phyloP scores from a whole-genome alignment of 2,888 invertebrate genomes.

The Ectobius pallidus region DNA sequence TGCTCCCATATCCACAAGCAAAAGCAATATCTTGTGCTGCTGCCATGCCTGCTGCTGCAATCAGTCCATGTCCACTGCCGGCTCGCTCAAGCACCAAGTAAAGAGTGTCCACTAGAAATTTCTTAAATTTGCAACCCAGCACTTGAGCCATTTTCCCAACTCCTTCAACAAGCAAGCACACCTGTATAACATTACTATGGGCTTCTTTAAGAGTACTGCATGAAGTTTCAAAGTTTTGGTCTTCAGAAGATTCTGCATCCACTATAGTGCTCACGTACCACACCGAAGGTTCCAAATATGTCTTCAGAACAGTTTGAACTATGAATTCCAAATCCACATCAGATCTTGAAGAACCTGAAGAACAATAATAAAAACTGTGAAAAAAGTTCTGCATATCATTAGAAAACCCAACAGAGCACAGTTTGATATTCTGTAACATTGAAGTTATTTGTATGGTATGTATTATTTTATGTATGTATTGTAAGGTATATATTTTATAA shows the following conservation, averaged over 20 bases:
- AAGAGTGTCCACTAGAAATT: constrained; percentile 68
- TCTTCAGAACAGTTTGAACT: constrained; percentile 49
- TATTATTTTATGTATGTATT: too few species aligned
- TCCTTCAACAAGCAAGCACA: constrained; percentile 73
- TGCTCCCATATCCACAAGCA: constrained; percentile 60
- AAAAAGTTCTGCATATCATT: too few species aligned
- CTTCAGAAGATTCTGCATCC: constrained; percentile 33
- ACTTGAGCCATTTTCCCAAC: constrained; percentile 66
- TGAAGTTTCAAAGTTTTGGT: constrained; percentile 44
- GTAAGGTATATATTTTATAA: too few species aligned
- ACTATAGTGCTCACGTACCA: constrained; percentile 57
- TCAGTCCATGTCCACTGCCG: constrained; percentile 46
- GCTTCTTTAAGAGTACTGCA: constrained; percentile 52
- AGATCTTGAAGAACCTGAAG: background rate
- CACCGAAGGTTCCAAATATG: constrained; percentile 60
- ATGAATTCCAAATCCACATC: constrained; percentile 39
- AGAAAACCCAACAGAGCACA: too few species aligned
- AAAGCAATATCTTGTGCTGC: constrained; percentile 56
- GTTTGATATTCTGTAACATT: too few species aligned
- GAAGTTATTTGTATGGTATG: too few species aligned
- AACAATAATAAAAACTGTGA: too few species aligned
- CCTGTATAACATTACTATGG: constrained; percentile 68
- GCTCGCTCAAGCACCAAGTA: constrained; percentile 74
- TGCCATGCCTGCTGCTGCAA: constrained; percentile 46
- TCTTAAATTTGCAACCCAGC: constrained; percentile 61